Conservation (phyloP, 2,113 vertebrate species). For the Onychostruthus taczanowskii region DNA sequence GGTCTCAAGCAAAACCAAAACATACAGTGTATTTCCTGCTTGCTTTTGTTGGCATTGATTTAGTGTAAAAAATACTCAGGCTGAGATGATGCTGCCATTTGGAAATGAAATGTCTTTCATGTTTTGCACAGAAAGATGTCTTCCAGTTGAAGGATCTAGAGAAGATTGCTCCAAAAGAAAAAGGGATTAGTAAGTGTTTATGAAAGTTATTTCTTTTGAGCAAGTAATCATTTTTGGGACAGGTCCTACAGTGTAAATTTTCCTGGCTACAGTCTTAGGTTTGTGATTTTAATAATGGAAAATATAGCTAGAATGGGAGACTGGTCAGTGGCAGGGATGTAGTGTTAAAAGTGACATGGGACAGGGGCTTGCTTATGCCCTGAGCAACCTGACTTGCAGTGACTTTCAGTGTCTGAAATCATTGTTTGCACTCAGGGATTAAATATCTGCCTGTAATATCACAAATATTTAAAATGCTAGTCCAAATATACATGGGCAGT, state of each 20-base stretch:
- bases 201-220: not conserved
- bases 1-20: not conserved
- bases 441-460: not conserved
- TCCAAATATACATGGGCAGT: not conserved
- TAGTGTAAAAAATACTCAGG: not conserved
- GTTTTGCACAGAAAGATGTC: slow-evolving; percentile 89
- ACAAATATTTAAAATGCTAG: not conserved
- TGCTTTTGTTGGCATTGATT: not conserved
- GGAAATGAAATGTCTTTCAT: not conserved
- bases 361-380: not conserved
- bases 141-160: slow-evolving; percentile 98
- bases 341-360: not conserved
- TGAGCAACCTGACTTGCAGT: not conserved
- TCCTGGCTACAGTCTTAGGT: not conserved
- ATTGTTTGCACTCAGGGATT: not conserved
- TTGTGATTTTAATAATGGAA: not conserved
- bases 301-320: not conserved
- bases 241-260: not conserved
- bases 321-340: not conserved
- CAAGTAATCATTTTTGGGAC: not conserved
- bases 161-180: slow-evolving; percentile 96
- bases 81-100: not conserved
- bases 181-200: slow-evolving; percentile 92
- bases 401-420: not conserved
- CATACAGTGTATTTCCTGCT: not conserved